Evolutionary conservation across 2,797 vertebrate genomes (phyloP).

Genomic region (Pseudochirops corinnae): DNA sequence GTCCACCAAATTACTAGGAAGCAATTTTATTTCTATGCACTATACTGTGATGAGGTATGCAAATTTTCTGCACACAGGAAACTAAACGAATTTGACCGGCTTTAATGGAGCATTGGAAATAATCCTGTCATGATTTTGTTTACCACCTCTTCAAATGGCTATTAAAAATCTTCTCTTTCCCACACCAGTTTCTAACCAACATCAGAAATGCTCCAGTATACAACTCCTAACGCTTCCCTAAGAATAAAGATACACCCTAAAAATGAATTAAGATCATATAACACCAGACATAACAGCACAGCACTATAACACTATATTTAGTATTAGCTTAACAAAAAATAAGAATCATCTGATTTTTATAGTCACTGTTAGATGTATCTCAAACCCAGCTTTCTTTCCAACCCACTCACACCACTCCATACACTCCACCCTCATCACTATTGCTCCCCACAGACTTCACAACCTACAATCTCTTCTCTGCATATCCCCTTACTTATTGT

Average conservation of each 20-base stretch:
- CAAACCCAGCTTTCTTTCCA: not conserved
- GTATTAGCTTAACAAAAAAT: no score
- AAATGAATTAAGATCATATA: not conserved
- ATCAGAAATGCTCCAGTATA: not conserved
- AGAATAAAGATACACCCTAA: not conserved
- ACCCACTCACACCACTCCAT: not conserved
- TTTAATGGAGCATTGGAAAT: not conserved
- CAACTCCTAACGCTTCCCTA: not conserved
- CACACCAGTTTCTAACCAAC: not conserved
- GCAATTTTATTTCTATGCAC: not conserved
- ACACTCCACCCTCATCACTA: not conserved
- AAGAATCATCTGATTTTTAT: not conserved
- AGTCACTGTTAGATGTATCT: not conserved
- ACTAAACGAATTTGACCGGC: not conserved
- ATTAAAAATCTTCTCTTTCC: not conserved
- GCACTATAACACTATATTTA: not conserved
- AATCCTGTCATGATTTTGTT: not conserved
- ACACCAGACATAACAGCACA: not conserved
- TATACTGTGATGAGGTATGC: not conserved
- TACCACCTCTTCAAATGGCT: not conserved
- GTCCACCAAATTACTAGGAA: not conserved
- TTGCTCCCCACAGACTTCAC: not conserved
- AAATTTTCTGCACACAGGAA: not conserved
- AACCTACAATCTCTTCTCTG: not conserved
- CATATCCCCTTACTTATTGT: not conserved